Evolutionary conservation across 1,140 invertebrate genomes (phyloP), one percentile per base, ranked within the genome.

Genomic region (Calephelis virginiensis): DNA sequence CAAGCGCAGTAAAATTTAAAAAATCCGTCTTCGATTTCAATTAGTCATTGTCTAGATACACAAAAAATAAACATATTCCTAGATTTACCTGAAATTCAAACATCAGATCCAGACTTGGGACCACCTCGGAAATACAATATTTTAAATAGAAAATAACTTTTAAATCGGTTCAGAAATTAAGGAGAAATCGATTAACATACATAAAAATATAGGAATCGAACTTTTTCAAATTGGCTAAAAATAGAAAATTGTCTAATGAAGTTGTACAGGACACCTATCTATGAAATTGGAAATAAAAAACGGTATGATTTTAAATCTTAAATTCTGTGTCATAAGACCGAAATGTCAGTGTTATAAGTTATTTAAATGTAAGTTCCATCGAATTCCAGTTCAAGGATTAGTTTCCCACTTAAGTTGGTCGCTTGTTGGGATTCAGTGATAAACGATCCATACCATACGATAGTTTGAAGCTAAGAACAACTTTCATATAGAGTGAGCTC

Each of bases 341-440:
- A 65, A 12, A 17, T n/a, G 13, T 59, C 7, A 65, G 50, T 45
- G 48, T 56, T 11, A 37, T 37, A 40, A 8, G 11, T 38, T 61
- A 66, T 66, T 69, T 60, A 70, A 70, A 70, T 70, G 64, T 63
- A 63, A 70, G 43, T 64, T 66, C 61, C 53, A 62, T 68, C 67
- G 60, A 63, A 64, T 64, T 64, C 67, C 67, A 13, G 53, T 49
- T 40, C 50, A 46, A 28, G 68, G 69, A 70, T 70, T 70, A 70
- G 69, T 66, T 66, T 50, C 60, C 69, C 64, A 67, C 69, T 70
- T 70, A 70, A 66, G 69, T 67, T 70, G 69, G 69, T 67, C 46
- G 59, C 63, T 69, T 66, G 69, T 70, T 70, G 64, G 63, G 68
- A 66, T 66, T 46, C 61, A 28, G 49, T 70, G 69, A 70, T 70